phyloP scores from a whole-genome alignment of 2,888 invertebrate species.

The Macropis europaea region DNA sequence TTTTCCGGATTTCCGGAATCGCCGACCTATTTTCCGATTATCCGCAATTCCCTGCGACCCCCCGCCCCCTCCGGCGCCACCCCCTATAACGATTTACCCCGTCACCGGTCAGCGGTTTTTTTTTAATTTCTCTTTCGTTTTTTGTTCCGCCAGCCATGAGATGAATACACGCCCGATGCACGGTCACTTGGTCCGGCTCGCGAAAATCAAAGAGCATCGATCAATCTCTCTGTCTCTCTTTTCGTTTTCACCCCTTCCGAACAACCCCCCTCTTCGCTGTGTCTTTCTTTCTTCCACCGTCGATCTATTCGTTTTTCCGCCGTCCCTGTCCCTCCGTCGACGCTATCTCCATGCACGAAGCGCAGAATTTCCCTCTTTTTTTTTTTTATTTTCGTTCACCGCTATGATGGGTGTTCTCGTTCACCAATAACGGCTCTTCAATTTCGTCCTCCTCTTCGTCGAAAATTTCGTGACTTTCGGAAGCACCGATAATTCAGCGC shows the following conservation, averaged over 20 bases:
- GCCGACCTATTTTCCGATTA: slow-evolving; percentile 37
- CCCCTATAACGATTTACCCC: slow-evolving; percentile 27
- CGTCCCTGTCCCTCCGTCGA: background rate
- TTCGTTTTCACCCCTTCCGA: background rate
- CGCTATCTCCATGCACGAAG: slow-evolving; percentile 28
- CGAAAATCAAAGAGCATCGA: slow-evolving; percentile 63
- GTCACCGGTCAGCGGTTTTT: slow-evolving; percentile 33
- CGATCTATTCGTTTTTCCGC: background rate
- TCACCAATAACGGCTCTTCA: slow-evolving; percentile 64
- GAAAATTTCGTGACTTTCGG: slow-evolving; percentile 61
- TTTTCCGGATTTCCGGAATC: slow-evolving; percentile 30
- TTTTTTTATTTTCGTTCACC: slow-evolving; percentile 45
- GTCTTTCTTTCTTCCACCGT: background rate
- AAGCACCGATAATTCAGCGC: slow-evolving; percentile 50
- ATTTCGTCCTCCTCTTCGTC: slow-evolving; percentile 54
- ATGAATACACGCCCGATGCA: slow-evolving; percentile 59
- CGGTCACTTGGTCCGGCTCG: slow-evolving; percentile 56
- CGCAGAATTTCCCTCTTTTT: slow-evolving; percentile 16
- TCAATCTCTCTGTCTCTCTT: slow-evolving; percentile 43
- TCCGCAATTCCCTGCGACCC: slow-evolving; percentile 20
- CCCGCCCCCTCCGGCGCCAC: background rate
- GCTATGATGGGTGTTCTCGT: slow-evolving; percentile 53
- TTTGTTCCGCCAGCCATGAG: slow-evolving; percentile 55
- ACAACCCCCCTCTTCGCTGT: background rate
- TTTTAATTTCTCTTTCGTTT: slow-evolving; percentile 49